These are phyloP conservation scores for Dicyrtomina minuta DNA, from an alignment of 2,888 invertebrate genomes.

Conservation along the genomic window DNA sequence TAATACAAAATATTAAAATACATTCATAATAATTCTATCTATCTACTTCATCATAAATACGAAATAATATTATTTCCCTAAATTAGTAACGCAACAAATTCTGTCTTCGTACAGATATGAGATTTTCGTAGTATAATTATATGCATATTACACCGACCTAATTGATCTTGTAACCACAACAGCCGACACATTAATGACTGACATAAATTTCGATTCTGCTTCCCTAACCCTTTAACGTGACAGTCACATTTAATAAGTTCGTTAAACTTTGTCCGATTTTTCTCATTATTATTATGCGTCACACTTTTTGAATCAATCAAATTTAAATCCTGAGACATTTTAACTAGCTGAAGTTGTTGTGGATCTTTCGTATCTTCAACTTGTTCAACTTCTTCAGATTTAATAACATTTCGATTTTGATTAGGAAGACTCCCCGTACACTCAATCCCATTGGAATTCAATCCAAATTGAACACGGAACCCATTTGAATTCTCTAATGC, in stretches of 20 bases:
- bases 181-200: not conserved
- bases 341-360: not conserved
- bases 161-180: slow-evolving; percentile 1
- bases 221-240: not conserved
- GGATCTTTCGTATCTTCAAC: not conserved
- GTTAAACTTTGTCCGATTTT: not conserved
- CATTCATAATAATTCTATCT: not conserved
- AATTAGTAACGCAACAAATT: no score
- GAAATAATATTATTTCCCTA: no score
- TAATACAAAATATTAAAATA: not conserved
- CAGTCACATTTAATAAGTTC: not conserved
- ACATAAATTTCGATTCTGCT: not conserved
- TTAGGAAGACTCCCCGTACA: no score
- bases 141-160: no score
- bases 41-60: no score
- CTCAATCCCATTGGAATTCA: not conserved
- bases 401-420: not conserved
- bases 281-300: not conserved
- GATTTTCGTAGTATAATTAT: no score
- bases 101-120: no score
- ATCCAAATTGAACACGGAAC: slow-evolving; percentile 5
- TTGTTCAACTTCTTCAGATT: not conserved
- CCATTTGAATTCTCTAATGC: no score
- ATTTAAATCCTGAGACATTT: not conserved
- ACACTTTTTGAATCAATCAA: not conserved